Conservation (phyloP, 2,113 vertebrate species). For the Toxotes jaculatrix region DNA sequence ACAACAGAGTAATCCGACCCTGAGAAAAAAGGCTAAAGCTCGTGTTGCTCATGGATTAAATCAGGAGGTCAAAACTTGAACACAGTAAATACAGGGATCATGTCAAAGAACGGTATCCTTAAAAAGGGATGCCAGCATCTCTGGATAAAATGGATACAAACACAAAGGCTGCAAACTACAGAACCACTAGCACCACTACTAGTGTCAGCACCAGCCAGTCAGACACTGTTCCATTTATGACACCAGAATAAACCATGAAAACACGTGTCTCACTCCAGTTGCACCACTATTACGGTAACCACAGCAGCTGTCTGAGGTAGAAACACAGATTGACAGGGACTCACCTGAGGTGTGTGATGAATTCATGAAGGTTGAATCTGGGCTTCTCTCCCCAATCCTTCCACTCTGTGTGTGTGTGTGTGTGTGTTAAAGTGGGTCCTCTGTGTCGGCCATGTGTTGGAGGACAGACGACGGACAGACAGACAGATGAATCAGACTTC, state of each 20-base stretch:
- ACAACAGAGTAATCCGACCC: background rate
- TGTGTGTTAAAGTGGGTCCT: slow-evolving; percentile 72
- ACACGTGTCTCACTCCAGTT: background rate
- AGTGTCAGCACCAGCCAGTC: no score
- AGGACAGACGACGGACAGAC: slow-evolving; percentile 9
- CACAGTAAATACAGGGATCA: background rate
- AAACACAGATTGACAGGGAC: background rate
- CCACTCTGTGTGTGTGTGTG: background rate
- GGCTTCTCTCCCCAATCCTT: slow-evolving; percentile 16
- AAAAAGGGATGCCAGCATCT: background rate
- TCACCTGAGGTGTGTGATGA: slow-evolving; percentile 69
- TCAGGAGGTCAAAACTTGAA: background rate
- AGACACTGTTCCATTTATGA: background rate
- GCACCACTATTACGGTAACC: background rate
- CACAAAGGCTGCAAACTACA: background rate
- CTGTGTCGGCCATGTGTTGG: slow-evolving; percentile 65
- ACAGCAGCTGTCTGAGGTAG: background rate
- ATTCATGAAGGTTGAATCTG: slow-evolving; percentile 64
- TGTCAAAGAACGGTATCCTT: background rate
- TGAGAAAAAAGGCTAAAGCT: background rate
- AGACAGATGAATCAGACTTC: slow-evolving; percentile 2
- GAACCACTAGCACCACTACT: no score
- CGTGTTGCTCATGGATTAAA: background rate
- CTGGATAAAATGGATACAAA: no score
- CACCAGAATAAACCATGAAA: background rate